A percentile compares a stretch with the other conserved stretches of the same genome.
Conservation (phyloP, 1,140 invertebrate species). For the Oscheius sp. region DNA sequence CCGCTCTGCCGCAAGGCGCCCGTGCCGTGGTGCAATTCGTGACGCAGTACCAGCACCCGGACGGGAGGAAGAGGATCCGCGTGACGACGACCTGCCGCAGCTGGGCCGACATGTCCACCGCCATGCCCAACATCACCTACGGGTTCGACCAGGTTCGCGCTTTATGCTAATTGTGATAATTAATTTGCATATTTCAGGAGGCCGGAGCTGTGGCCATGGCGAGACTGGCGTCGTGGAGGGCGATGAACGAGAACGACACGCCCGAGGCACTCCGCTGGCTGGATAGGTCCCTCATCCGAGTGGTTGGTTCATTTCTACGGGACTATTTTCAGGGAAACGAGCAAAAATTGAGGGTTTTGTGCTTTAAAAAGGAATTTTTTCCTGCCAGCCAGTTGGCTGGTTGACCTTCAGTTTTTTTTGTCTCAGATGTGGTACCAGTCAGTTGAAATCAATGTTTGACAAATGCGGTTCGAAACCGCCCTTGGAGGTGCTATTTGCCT, state of each 20-base stretch:
- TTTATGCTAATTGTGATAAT: background rate
- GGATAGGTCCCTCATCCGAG: slow-evolving; percentile 90
- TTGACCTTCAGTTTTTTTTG: too few relatives aligned
- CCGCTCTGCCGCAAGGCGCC: slow-evolving; percentile 89
- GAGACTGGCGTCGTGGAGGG: slow-evolving; percentile 87
- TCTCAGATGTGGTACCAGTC: too few relatives aligned
- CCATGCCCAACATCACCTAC: slow-evolving; percentile 70
- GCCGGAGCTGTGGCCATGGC: slow-evolving; percentile 95
- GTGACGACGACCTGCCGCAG: slow-evolving; percentile 95
- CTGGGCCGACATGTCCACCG: slow-evolving; percentile 67
- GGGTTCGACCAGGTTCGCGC: slow-evolving; percentile 65
- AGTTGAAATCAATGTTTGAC: too few relatives aligned
- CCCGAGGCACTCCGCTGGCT: slow-evolving; percentile 96
- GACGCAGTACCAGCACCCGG: slow-evolving; percentile 96
- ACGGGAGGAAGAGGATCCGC: slow-evolving; percentile 85
- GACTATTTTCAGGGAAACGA: too few relatives aligned
- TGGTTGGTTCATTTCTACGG: slow-evolving; percentile 71
- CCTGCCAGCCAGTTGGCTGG: background rate
- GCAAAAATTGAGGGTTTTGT: background rate
- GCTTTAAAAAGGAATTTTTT: slow-evolving; percentile 25
- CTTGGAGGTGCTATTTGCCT: too few relatives aligned
- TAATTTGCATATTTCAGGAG: slow-evolving; percentile 36
- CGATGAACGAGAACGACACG: slow-evolving; percentile 86
- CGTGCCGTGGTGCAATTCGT: slow-evolving; percentile 96
- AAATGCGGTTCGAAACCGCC: too few relatives aligned